Evolutionary conservation across 2,888 invertebrate species (phyloP).

Genomic region (Mimumesa dahlbomi): DNA sequence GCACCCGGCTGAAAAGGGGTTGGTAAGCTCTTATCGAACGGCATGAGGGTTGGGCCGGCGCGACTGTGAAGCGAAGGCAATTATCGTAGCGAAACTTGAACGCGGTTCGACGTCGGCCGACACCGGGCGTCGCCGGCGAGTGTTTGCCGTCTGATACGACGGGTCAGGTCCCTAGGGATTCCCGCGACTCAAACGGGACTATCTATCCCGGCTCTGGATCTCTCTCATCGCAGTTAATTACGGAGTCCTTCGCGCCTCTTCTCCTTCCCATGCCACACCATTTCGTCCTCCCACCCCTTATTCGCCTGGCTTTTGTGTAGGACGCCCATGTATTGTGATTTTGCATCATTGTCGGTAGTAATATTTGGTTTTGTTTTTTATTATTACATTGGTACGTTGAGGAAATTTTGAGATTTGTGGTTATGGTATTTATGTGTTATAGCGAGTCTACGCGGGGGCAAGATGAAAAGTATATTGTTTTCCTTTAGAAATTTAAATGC

Average conservation of each 20-base stretch:
- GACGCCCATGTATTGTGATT: too few species aligned
- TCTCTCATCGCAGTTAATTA: slow-evolving; percentile 77
- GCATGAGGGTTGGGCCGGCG: slow-evolving; percentile 71
- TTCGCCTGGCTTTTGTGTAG: slow-evolving; percentile 45
- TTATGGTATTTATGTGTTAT: too few species aligned
- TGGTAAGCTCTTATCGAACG: slow-evolving; percentile 60
- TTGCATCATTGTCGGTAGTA: too few species aligned
- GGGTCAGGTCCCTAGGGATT: slow-evolving; percentile 77
- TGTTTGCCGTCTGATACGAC: slow-evolving; percentile 79
- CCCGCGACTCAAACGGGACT: slow-evolving; percentile 76
- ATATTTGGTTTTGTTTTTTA: too few species aligned
- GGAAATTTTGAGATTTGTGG: too few species aligned
- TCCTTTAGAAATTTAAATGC: too few species aligned
- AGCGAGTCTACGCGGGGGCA: too few species aligned
- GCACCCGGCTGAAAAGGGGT: slow-evolving; percentile 22
- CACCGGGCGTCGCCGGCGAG: slow-evolving; percentile 68
- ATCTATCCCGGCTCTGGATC: slow-evolving; percentile 72
- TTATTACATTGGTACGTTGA: too few species aligned
- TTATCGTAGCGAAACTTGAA: slow-evolving; percentile 79
- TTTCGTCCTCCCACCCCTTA: slow-evolving; percentile 54
- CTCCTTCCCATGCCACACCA: slow-evolving; percentile 45
- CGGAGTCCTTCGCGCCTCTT: slow-evolving; percentile 67
- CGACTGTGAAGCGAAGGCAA: slow-evolving; percentile 78
- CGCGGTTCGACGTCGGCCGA: slow-evolving; percentile 62
- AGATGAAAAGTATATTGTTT: too few species aligned